Evolutionary conservation across 2,797 vertebrate genomes (phyloP), one percentile per base, ranked within the genome.

Genomic region (Lagocephalus sceleratus): DNA sequence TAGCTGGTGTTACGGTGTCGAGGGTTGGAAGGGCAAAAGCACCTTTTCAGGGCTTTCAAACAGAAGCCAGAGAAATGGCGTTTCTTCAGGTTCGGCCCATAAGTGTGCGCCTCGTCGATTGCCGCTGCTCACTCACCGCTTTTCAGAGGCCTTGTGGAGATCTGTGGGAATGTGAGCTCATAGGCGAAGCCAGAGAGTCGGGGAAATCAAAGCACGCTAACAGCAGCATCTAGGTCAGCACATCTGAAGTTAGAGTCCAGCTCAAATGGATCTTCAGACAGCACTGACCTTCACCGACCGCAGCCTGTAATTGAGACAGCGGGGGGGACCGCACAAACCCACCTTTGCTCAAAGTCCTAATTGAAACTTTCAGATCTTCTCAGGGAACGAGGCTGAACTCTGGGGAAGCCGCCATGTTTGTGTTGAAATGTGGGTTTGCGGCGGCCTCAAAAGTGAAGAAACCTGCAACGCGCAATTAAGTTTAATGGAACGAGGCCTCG

Each of bases 191-290:
- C 40, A 17, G 39, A 42, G n/a, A 19, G 40, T 2, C 5, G 16
- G 9, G 5, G 63, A 55, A 72, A 76, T 78, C 76, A 63, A 76
- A 76, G 81, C 66, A 51, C 61, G 71, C 63, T 50, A 66, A 67
- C 74, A 78, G 78, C 73, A 66, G 68, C 11, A 10, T n/a, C 52
- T 57, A 59, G 78, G 78, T 85, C 85, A 79, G 83, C 85, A 82
- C 68, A 79, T 85, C 71, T 76, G 63, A 85, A 83, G 79, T 81
- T 73, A 77, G 84, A 85, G 77, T 73, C 67, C 29, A 68, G 51
- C 78, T 70, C 80, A 85, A 87, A 87, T 76, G 79, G 78, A 71
- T 78, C 73, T 81, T 86, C 81, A 85, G 79, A 83, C 82, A 38
- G 66, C 60, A 8, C 73, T 82, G 86, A 87, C 85, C 86, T 87